Evolutionary conservation across 2,888 invertebrate genomes (phyloP), one percentile per base, ranked within the genome.

Genomic region (Dynastes hyllus): DNA sequence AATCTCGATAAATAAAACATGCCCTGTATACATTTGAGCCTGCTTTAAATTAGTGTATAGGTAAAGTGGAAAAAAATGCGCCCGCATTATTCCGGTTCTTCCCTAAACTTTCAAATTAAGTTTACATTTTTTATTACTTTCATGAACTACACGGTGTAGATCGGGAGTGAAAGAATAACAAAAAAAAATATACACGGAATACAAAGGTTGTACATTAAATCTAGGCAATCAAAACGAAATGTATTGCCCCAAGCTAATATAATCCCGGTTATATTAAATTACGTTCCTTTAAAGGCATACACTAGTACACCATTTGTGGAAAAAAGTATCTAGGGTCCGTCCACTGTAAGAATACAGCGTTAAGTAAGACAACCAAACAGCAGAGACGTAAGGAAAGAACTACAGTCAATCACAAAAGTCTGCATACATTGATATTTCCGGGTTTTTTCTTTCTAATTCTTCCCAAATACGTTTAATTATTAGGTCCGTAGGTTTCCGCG

Each of bases 1-100:
- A 69, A 69, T 69, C 51, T 51, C 69, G 69, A 69, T 69, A 69
- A 69, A 69, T 69, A 69, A 69, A 69, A 69, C 51, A 69, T 69
- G 69, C n/a, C 13, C 29, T 50, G 69, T 51, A 51, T 69, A 27
- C 69, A 51, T 51, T 29, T 13, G 69, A 27, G 69, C 27, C 69
- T 69, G 69, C 50, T 69, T 69, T 51, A 69, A 69, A 69, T 69
- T 69, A 69, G 69, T 27, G 29, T 45, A 45, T 45, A 29, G 69
- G 55, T 58, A 40, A 29, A 69, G 69, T 69, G 69, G 51, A 37
- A 69, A 69, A 69, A 69, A 69, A 69, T 69, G 69, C 69, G 63
- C n/a, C 69, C 69, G 51, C 29, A 69, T 69, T 69, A 69, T 69
- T 69, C 67, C 11, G 11, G 22, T 2, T 16, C 11, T 69, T 66